Evolutionary conservation across 1,140 invertebrate genomes (phyloP).

Genomic region (Drosophila pectinifera): DNA sequence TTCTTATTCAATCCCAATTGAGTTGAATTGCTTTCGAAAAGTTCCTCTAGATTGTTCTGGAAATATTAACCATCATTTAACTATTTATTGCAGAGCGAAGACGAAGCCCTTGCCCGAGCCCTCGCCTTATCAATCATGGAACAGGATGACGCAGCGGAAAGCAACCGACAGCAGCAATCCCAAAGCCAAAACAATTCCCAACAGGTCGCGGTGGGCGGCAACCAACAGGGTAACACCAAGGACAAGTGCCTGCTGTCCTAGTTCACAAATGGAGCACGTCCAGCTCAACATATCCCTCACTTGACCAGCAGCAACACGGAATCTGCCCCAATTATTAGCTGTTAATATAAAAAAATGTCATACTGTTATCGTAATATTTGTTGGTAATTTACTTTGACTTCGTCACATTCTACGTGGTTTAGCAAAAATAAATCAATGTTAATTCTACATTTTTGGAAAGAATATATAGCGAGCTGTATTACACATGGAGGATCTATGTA

Average conservation of each 20-base stretch:
- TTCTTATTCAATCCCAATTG: conserved; percentile 2
- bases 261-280: too few species aligned
- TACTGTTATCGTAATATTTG: conserved; percentile 57
- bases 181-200: conserved; percentile 39
- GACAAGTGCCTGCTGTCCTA: conserved; percentile 86
- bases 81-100: conserved; percentile 87
- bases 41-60: not conserved
- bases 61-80: not conserved
- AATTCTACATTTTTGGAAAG: conserved; percentile 61
- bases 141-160: conserved; percentile 80
- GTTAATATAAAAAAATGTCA: conserved; percentile 45
- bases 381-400: conserved; percentile 76
- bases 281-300: conserved; percentile 42
- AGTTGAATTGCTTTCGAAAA: too few species aligned
- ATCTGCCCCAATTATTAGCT: conserved; percentile 53
- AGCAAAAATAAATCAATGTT: conserved; percentile 72
- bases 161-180: conserved; percentile 58
- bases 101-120: conserved; percentile 94
- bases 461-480: conserved; percentile 48
- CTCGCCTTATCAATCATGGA: conserved; percentile 91
- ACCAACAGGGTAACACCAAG: conserved; percentile 84
- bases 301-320: conserved; percentile 58
- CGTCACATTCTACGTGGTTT: conserved; percentile 76
- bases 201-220: conserved; percentile 69
- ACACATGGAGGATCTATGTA: not conserved